Evolutionary conservation across 2,888 invertebrate species (phyloP), one percentile per base, ranked within the genome.

Genomic region (Blastobasis lacticolella): DNA sequence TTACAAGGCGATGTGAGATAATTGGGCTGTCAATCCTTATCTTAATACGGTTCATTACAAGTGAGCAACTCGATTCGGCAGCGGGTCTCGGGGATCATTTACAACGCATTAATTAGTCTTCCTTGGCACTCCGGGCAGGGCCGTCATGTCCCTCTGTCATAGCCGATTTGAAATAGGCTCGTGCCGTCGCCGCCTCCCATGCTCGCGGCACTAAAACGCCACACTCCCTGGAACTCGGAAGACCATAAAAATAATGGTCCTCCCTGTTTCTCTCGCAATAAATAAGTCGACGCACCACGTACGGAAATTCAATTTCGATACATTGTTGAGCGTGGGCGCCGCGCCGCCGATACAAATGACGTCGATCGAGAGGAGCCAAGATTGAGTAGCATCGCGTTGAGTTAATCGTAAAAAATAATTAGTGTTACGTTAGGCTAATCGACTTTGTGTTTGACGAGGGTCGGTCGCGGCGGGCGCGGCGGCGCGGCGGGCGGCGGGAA

Each of bases 381-480:
- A 69, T 70, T 67, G 63, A 67, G 67, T 64, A 57, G 49, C 50
- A 46, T 43, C 49, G 48, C 49, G 54, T 55, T 63, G 66, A 69
- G 73, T 69, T 67, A 72, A 75, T 71, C 56, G 63, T 69, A 70
- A 76, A 73, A 71, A 76, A 76, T 81, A 81, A 83, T 81, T 83
- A 79, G 76, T 75, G 73, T 75, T 71, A 72, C 69, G 79, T 81
- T 79, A 72, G 72, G 77, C 82, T 85, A 87, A 88, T 87, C 83
- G 83, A 82, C 56, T 53, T 51, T 56, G 75, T 78, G 74, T 76
- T 81, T 87, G 87, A 87, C 81, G 79, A 83, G 87, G 87, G 87
- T 88, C 83, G 75, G 67, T 58, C 59, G 73, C 23, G 38, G 46
- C 49, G 37, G 23, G 42, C 42, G 5, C 9, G 7, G 8, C 5